Base-by-base conservation (phyloP, 2,797 vertebrate genomes). In the Vireo griseus region DNA sequence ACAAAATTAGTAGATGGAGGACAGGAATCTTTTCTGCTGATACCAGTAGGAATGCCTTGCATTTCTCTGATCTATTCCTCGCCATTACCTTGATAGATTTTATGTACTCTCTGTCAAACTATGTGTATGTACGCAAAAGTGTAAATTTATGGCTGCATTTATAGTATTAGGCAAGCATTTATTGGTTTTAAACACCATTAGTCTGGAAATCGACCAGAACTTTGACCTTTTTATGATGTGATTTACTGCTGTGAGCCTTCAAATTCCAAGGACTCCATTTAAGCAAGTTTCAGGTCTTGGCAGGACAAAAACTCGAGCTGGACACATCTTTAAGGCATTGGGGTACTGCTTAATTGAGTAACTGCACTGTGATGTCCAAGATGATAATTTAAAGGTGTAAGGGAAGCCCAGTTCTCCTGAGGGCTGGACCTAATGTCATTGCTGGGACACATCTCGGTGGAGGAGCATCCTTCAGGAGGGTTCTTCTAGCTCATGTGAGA, bases 221-320 rank as follows among this genome's bases (percentile, higher is more conserved):
- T 97, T 97, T 97, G 97, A 97, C 97, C 96, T 98, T 97, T 97
- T 97, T 97, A 97, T 97, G 96, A 96, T 97, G 97, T 97, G 97
- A 97, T 96, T 98, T 98, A 97, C 92, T 96, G 86, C 96, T 8
- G 12, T 80, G 87, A 97, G 96, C 94, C 96, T 97, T 97, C 96
- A 85, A 94, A 97, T 98, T 97, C 96, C 96, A 95, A 12, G 81
- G 94, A 89, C 96, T 96, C 92, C 66, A 88, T 97, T 97, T 95
- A 94, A 94, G 85, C 80, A 75, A 92, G 89, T 95, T 96, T 93
- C 90, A 88, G 82, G 89, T 91, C 95, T 94, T 88, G 86, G 83
- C 85, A 78, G 86, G 84, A 95, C 90, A 95, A 96, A 96, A 94
- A 52, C 33, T 71, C 91, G 91, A 95, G 82, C 67, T 81, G 55